These are phyloP conservation scores for Calliphora vomitoria DNA, from an alignment of 2,888 invertebrate genomes.

Conservation along the genomic window DNA sequence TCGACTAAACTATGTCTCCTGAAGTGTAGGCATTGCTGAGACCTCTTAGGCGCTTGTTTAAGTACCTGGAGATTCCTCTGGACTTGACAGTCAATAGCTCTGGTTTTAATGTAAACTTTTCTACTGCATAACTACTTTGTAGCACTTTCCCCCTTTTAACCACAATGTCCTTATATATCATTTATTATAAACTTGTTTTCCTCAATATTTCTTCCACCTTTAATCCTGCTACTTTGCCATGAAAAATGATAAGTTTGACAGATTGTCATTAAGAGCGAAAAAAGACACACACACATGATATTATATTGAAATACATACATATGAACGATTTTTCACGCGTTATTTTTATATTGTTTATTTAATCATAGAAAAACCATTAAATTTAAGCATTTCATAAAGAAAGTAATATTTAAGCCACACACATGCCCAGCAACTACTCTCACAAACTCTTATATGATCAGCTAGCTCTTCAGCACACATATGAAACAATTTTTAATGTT, in stretches of 20 bases:
- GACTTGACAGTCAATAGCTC: no score
- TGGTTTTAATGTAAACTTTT: no score
- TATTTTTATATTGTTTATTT: conserved; percentile 49
- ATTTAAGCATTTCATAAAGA: conserved; percentile 59
- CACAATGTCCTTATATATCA: neutral
- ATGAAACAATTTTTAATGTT: conserved; percentile 69
- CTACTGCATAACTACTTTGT: no score
- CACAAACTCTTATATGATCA: neutral
- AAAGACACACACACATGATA: conserved; percentile 43
- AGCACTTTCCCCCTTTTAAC: no score
- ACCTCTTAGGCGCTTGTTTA: no score
- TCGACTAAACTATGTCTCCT: no score
- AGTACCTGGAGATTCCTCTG: no score
- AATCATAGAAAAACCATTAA: conserved; percentile 70
- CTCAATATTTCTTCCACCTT: neutral
- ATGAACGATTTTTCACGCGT: conserved; percentile 6
- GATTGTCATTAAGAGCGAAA: conserved; percentile 57
- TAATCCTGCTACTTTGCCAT: conserved; percentile 14
- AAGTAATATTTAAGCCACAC: conserved; percentile 49
- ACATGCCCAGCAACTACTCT: neutral
- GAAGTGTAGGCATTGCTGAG: no score
- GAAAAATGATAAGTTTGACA: conserved; percentile 71
- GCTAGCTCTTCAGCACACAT: conserved; percentile 8
- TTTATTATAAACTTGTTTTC: neutral
- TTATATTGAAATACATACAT: neutral